phyloP scores from a whole-genome alignment of 2,113 vertebrate species.

The Gila orcuttii region DNA sequence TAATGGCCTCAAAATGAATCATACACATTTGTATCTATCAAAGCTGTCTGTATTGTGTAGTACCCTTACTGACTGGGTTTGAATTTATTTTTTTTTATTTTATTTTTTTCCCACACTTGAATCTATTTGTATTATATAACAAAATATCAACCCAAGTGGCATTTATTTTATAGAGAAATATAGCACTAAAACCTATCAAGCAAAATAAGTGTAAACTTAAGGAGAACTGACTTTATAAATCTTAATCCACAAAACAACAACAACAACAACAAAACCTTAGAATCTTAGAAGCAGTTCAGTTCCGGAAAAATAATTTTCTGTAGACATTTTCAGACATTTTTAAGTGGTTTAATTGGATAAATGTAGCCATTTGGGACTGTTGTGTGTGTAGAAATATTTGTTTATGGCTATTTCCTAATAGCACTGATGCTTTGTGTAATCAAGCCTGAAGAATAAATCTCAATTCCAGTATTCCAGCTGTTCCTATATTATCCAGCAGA shows the following conservation, averaged over 20 bases:
- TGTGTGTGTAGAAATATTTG: conserved; percentile 7
- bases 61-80: not conserved
- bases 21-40: not conserved
- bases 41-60: not conserved
- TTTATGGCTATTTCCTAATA: conserved; percentile 3
- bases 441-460: not conserved
- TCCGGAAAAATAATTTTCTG: no score
- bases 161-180: not conserved
- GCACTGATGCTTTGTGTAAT: not conserved
- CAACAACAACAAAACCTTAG: no score
- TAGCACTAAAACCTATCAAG: not conserved
- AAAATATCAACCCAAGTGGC: not conserved
- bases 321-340: not conserved
- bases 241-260: not conserved
- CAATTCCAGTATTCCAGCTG: not conserved
- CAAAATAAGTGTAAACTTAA: not conserved
- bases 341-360: not conserved
- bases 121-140: not conserved
- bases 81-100: no score
- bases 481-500: conserved; percentile 1
- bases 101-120: not conserved
- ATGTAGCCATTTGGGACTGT: not conserved
- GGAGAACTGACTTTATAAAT: not conserved
- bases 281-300: no score
- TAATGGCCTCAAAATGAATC: not conserved